Conservation (phyloP, 2,113 vertebrate species). For the Cairina moschata region DNA sequence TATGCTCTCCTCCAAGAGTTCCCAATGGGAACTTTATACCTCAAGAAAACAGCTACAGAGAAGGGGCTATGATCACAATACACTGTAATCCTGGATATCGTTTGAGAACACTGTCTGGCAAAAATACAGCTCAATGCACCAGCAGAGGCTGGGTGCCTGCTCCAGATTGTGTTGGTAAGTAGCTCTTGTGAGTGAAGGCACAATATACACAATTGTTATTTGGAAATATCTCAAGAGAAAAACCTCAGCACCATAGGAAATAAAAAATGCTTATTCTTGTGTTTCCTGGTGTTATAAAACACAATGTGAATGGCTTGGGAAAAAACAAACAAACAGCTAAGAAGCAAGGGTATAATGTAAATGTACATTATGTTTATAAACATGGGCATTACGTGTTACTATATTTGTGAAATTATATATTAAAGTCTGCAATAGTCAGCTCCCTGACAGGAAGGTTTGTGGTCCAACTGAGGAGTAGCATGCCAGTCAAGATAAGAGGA, state of each 20-base stretch:
- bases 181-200: background rate
- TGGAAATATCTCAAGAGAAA: background rate
- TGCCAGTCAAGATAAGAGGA: background rate
- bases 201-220: background rate
- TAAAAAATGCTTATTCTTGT: background rate
- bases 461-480: background rate
- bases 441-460: background rate
- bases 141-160: constrained; percentile 56
- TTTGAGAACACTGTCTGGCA: background rate
- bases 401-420: background rate
- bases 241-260: background rate
- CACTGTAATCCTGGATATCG: background rate
- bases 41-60: background rate
- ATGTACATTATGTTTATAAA: background rate
- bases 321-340: background rate
- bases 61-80: background rate
- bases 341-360: background rate
- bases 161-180: constrained; percentile 72
- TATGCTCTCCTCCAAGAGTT: constrained; percentile 58
- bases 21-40: constrained; percentile 26
- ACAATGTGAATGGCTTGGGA: background rate
- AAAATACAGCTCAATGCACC: constrained; percentile 26
- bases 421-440: background rate
- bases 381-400: background rate
- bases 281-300: background rate